Percentiles rank a stretch among this genome's conserved stretches.
These are phyloP conservation scores for Frieseomelitta varia DNA, from an alignment of 1,140 invertebrate species.

Conservation along the genomic window DNA sequence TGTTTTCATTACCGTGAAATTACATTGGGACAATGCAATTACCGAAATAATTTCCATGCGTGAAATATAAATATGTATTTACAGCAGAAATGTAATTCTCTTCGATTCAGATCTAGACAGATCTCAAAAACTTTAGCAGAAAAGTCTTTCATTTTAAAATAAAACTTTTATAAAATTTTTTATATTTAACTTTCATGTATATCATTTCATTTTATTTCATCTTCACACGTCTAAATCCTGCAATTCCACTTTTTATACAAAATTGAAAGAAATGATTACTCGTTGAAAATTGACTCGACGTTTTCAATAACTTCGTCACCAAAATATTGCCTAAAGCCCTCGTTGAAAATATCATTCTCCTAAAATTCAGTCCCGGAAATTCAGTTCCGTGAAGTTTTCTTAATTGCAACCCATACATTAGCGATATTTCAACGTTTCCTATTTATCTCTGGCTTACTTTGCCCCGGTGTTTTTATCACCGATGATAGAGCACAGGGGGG, in stretches of 20 bases:
- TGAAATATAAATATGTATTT: neutral
- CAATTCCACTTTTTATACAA: neutral
- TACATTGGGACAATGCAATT: neutral
- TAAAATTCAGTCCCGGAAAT: neutral
- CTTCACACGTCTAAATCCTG: neutral
- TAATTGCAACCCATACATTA: neutral
- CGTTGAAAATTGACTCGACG: neutral
- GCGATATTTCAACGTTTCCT: neutral
- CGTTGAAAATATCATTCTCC: neutral
- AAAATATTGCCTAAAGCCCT: neutral
- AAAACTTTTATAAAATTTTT: neutral
- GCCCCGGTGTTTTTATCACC: neutral
- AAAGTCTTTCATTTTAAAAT: too few relatives aligned
- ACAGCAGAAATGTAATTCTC: neutral
- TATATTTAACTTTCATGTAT: neutral
- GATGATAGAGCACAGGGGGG: slow-evolving; percentile 11
- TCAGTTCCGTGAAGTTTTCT: neutral
- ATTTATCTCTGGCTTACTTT: neutral
- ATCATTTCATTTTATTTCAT: neutral
- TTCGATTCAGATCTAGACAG: neutral
- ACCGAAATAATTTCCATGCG: neutral
- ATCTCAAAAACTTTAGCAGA: too few relatives aligned
- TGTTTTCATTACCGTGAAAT: neutral
- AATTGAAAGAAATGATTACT: neutral
- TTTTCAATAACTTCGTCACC: neutral